Evolutionary conservation across 2,888 invertebrate species (phyloP).

Genomic region (Tolmerus cingulatus): DNA sequence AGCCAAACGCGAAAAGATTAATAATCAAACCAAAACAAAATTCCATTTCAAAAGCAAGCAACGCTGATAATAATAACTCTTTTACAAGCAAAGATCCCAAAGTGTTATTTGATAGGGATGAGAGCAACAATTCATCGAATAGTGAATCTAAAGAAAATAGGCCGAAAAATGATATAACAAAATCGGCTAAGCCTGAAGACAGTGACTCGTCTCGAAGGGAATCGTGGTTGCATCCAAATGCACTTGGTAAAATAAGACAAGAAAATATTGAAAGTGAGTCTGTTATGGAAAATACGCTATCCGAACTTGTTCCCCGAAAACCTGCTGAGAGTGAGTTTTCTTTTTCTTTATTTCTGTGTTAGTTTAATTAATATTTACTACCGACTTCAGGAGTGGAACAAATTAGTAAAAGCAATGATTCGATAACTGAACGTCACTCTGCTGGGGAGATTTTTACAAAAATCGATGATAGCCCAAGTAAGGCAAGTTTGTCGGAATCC

Average conservation of each 20-base stretch:
- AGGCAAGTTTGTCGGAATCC: background rate
- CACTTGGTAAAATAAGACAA: conserved; percentile 55
- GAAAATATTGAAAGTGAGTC: conserved; percentile 47
- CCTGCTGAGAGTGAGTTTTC: conserved; percentile 54
- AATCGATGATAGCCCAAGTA: background rate
- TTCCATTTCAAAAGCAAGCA: conserved; percentile 42
- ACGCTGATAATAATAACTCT: conserved; percentile 16
- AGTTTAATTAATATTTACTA: background rate
- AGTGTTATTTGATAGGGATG: background rate
- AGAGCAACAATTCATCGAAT: background rate
- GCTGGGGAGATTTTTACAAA: background rate
- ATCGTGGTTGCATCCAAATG: conserved; percentile 62
- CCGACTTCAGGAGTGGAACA: background rate
- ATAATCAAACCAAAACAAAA: conserved; percentile 70
- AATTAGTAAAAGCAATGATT: background rate
- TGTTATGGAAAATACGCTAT: conserved; percentile 57
- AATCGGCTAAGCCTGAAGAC: background rate
- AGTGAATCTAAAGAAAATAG: background rate
- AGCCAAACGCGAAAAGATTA: conserved; percentile 76
- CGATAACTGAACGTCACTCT: background rate
- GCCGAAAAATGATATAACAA: background rate
- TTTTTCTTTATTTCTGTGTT: background rate
- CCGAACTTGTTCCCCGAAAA: conserved; percentile 59
- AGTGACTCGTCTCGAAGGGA: conserved; percentile 52
- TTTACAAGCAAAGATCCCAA: background rate